phyloP scores from a whole-genome alignment of 2,888 invertebrate genomes.

The Cataglyphis altisquamis region DNA sequence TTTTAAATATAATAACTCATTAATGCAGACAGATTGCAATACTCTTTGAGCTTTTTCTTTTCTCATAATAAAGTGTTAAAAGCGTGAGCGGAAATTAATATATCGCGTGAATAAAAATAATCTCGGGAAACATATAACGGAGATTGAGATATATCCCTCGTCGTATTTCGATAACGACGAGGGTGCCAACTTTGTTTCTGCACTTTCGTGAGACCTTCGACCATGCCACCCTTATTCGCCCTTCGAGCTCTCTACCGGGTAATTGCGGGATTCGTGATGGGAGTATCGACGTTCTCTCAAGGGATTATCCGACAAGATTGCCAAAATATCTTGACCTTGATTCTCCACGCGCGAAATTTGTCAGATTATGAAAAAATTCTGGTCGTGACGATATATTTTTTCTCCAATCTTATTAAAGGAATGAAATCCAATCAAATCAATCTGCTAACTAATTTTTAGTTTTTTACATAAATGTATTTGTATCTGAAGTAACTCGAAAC shows the following conservation, averaged over 20 bases:
- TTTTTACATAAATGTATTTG: not conserved
- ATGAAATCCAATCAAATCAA: not conserved
- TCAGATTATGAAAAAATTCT: not conserved
- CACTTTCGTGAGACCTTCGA: conserved; percentile 31
- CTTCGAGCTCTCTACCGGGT: not conserved
- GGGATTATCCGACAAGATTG: conserved; percentile 27
- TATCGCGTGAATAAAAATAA: conserved; percentile 27
- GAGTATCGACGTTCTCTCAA: conserved; percentile 12
- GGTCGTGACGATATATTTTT: not conserved
- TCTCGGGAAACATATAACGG: not conserved
- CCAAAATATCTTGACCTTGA: conserved; percentile 14
- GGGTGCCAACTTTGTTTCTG: conserved; percentile 42
- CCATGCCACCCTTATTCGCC: conserved; percentile 12
- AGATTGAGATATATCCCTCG: conserved; percentile 29
- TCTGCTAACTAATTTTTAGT: not conserved
- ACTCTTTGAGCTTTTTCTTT: not conserved
- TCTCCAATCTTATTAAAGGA: not conserved
- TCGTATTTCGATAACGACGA: conserved; percentile 35
- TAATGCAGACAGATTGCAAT: not conserved
- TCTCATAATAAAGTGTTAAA: not conserved
- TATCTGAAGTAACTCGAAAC: not conserved
- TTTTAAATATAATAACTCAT: not conserved
- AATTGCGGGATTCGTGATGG: conserved; percentile 22
- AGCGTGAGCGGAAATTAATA: conserved; percentile 17
- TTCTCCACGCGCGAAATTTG: not conserved